phyloP scores from a whole-genome alignment of 1,140 invertebrate genomes.

The Hylaeus volcanicus region DNA sequence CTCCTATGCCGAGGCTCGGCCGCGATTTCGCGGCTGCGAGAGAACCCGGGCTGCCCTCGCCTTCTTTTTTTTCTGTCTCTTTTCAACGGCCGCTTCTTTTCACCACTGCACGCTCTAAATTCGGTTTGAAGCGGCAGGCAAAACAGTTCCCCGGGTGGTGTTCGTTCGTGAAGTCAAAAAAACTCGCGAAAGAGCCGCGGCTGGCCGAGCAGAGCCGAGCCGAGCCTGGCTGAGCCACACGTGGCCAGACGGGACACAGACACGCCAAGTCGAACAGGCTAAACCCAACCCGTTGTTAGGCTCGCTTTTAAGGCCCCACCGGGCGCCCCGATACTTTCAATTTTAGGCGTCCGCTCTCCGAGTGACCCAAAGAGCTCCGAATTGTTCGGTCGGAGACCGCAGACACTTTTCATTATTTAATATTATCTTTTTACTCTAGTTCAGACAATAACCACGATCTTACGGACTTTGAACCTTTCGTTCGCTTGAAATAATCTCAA shows the following conservation, averaged over 20 bases:
- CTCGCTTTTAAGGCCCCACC: constrained; percentile 25
- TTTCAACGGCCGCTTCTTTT: constrained; percentile 39
- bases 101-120: constrained; percentile 57
- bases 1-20: constrained; percentile 22
- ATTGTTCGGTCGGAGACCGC: neutral
- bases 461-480: no score
- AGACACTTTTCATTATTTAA: no score
- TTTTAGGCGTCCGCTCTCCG: constrained; percentile 29
- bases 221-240: constrained; percentile 44
- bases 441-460: no score
- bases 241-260: constrained; percentile 59
- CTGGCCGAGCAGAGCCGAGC: constrained; percentile 16
- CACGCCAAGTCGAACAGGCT: constrained; percentile 30
- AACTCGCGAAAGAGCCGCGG: constrained; percentile 55
- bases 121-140: constrained; percentile 47
- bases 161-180: constrained; percentile 47
- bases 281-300: constrained; percentile 42
- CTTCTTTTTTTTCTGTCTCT: neutral
- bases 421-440: no score
- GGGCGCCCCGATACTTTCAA: constrained; percentile 40
- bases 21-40: constrained; percentile 47
- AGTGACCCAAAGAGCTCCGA: constrained; percentile 36
- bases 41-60: neutral
- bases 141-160: constrained; percentile 49
- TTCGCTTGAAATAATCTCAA: no score